Conservation (phyloP, 2,113 vertebrate genomes). For the Maccullochella peelii region DNA sequence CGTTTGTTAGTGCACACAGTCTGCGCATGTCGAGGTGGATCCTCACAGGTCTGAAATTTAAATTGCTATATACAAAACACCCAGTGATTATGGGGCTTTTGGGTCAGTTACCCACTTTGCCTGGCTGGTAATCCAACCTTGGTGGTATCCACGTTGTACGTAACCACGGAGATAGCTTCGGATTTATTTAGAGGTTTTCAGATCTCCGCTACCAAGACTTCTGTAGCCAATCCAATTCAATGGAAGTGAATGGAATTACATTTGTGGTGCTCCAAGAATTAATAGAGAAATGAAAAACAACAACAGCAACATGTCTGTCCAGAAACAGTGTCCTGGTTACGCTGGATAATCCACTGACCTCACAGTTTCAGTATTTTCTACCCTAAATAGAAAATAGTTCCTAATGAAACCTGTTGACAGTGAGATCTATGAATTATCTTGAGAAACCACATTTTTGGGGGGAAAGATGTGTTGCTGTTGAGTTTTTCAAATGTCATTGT, state of each 20-base stretch:
- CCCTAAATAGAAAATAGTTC: neutral
- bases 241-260: neutral
- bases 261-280: neutral
- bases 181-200: no score
- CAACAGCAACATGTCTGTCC: neutral
- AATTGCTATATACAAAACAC: no score
- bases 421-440: neutral
- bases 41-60: no score
- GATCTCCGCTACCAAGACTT: neutral
- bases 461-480: neutral
- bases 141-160: neutral
- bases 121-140: neutral
- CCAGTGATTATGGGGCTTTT: no score
- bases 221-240: neutral
- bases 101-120: no score
- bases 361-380: neutral
- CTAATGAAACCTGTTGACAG: neutral
- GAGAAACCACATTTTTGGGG: neutral
- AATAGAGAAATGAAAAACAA: no score
- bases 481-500: no score
- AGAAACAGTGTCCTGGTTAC: neutral
- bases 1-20: no score
- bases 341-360: neutral
- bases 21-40: no score
- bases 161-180: no score